Evolutionary conservation across 2,797 vertebrate species (phyloP), one percentile per base, ranked within the genome.

Genomic region (Garrulus glandarius): DNA sequence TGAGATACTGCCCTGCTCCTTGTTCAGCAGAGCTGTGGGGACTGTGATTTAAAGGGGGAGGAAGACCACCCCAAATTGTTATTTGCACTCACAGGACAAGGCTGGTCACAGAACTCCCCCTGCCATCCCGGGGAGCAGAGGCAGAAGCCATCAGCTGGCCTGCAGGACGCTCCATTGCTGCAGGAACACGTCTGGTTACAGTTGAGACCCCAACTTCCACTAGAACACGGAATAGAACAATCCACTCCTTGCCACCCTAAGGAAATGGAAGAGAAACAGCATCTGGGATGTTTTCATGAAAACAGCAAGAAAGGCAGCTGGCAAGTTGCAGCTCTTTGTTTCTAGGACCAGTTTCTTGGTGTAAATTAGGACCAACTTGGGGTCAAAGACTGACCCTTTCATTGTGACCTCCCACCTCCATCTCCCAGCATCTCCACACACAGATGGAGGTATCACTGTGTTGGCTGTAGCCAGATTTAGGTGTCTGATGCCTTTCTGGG

Each of bases 241-340:
- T 99, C 99, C 32, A 98, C 97, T 44, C 99, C 99, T 96, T 99
- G 99, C 99, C 99, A 99, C 39, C 99, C 99, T 99, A 84, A 16
- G 67, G 83, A 64, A 75, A 90, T 8, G 32, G 0, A 29, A 74
- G 5, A 94, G 13, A 75, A 94, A 50, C 27, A 68, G 37, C 10
- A 34, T 22, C 70, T 10, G 41, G 22, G 32, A 41, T 21, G 24
- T 47, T 80, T 49, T 9, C 10, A 29, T 18, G 24, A 14, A 29
- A 56, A 57, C 72, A 61, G 68, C 27, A 77, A 36, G 57, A 63
- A 43, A 63, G 19, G n/a, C 59, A 77, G 52, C 71, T 60, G 36
- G 43, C 17, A 30, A 65, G 34, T 43, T 46, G 81, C 47, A 82
- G 63, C 32, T 59, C 46, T 86, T 39, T 19, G 32, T 37, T 60